Base-by-base conservation (phyloP, 2,888 invertebrate species). In the Pristionchus fissidentatus region DNA sequence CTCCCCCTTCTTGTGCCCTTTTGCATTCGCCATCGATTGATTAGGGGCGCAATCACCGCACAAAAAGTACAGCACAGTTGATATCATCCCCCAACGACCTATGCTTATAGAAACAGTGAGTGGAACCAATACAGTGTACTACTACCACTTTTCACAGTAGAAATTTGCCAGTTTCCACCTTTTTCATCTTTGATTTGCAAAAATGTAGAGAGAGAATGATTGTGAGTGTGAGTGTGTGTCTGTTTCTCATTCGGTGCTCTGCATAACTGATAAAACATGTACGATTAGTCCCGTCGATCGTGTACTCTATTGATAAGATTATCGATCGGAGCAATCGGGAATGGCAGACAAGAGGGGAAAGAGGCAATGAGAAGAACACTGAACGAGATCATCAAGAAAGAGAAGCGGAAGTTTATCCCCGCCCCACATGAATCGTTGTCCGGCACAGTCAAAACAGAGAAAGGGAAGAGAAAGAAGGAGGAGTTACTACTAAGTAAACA, bases 41-140 rank as follows among this genome's bases (percentile, higher is more conserved):
- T 13, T 66, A 7, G 38, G 19, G n/a, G 8, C 7, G 2, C 49
- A 78, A 78, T 55, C 78, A 52, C 43, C 46, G 26, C 32, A 35
- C 55, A 52, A 55, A n/a, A 41, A 78, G 78, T 55, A 78, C 55
- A 55, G 22, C 52, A 77, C 19, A 22, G 1, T 52, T 52, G 55
- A 78, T 55, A 78, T 78, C 55, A 55, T 49, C 49, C 52, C 77
- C 41, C n/a, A n/a, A 29, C 55, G 26, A 52, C 38, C 57, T 70
- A 70, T 70, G 70, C 70, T 70, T 41, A 70, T 70, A 70, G 70
- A 70, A 70, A 70, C 26, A 70, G 70, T n/a, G n/a, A n/a, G n/a
- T 41, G 41, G n/a, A 70, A 70, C 70, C n/a, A n/a, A n/a, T n/a
- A 41, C 62, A 41, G 70, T 41, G 70, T 41, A 41, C 26, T 70